phyloP scores from a whole-genome alignment of 2,797 vertebrate species.

The Allobates femoralis region DNA sequence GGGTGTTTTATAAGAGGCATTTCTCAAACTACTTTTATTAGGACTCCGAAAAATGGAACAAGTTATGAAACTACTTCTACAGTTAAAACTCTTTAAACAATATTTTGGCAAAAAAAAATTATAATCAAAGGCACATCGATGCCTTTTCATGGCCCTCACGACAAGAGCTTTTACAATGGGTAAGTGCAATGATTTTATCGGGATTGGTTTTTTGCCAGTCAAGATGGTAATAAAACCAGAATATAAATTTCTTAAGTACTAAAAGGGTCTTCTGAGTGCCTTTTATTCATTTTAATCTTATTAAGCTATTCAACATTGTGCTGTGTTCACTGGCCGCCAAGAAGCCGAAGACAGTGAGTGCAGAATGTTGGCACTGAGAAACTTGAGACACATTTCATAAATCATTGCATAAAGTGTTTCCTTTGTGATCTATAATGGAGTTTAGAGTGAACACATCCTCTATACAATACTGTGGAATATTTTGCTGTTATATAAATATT shows the following conservation, averaged over 20 bases:
- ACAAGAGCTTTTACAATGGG: conserved; percentile 29
- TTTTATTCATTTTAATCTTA: conserved; percentile 61
- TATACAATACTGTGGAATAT: too few species aligned
- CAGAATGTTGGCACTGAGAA: conserved; percentile 38
- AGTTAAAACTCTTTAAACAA: conserved; percentile 15
- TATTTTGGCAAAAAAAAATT: background rate
- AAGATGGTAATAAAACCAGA: conserved; percentile 36
- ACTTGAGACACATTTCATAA: conserved; percentile 51
- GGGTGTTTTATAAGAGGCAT: conserved; percentile 37
- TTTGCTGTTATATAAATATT: too few species aligned
- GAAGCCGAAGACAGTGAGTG: conserved; percentile 26
- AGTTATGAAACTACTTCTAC: conserved; percentile 29
- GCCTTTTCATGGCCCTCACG: conserved; percentile 32
- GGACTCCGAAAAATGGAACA: conserved; percentile 37
- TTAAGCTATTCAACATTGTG: conserved; percentile 24
- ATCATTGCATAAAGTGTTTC: conserved; percentile 52
- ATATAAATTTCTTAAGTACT: conserved; percentile 35
- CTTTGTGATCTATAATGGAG: background rate
- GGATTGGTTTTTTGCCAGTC: conserved; percentile 17
- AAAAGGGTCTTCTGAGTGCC: conserved; percentile 25
- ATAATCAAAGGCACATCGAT: conserved; percentile 5
- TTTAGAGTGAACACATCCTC: background rate
- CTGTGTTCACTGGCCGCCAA: conserved; percentile 52
- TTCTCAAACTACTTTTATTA: conserved; percentile 47
- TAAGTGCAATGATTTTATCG: conserved; percentile 40